Conservation (phyloP, 1,140 invertebrate genomes). For the Lineus longissimus region DNA sequence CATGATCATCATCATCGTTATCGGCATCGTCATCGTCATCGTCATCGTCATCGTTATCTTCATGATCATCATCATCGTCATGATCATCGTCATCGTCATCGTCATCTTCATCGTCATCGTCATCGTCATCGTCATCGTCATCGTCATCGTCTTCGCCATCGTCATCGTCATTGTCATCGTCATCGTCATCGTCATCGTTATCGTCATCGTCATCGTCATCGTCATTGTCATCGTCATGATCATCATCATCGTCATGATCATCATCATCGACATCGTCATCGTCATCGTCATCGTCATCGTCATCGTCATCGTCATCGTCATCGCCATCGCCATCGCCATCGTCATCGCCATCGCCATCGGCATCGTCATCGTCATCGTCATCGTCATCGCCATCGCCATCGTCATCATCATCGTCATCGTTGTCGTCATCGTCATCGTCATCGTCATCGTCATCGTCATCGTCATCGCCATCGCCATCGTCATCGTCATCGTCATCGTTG, state of each 20-base stretch:
- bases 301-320: constrained; percentile 1
- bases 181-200: constrained; percentile 1
- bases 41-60: neutral
- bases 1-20: too few relatives aligned
- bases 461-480: constrained; percentile 26
- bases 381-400: constrained; percentile 7
- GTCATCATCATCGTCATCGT: too few relatives aligned
- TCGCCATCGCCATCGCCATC: neutral
- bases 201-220: constrained; percentile 1
- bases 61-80: too few relatives aligned
- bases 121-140: too few relatives aligned
- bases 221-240: too few relatives aligned
- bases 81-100: too few relatives aligned
- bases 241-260: too few relatives aligned
- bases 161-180: too few relatives aligned
- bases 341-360: neutral
- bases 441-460: constrained; percentile 21
- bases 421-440: constrained; percentile 18
- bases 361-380: neutral
- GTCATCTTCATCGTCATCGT: constrained; percentile 10
- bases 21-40: neutral
- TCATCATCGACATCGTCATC: too few relatives aligned
- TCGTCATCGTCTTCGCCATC: too few relatives aligned
- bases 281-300: constrained; percentile 1
- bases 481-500: constrained; percentile 22